A percentile compares a stretch with the other conserved stretches of the same genome.
Conservation (phyloP, 2,888 invertebrate species). For the Drosophila phalerata region DNA sequence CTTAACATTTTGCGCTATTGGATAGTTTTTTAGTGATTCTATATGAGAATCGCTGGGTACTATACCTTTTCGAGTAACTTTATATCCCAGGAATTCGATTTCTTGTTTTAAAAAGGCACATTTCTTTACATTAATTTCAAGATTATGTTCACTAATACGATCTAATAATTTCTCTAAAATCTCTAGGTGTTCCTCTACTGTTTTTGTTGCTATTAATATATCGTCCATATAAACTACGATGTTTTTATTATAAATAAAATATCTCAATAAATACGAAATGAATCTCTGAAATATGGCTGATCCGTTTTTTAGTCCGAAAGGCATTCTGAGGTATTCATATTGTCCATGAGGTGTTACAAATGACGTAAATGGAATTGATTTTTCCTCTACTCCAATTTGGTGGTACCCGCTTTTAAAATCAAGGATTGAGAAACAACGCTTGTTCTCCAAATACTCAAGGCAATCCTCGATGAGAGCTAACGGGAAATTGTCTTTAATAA, state of each 20-base stretch:
- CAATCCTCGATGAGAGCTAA: constrained; percentile 12
- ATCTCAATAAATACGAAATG: background rate
- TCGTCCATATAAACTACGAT: constrained; percentile 1
- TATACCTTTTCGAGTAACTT: background rate
- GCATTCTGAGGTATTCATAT: background rate
- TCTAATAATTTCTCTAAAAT: background rate
- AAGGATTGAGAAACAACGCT: background rate
- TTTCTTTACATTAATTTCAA: no score
- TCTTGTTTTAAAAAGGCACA: background rate
- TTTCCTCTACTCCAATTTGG: constrained; percentile 7
- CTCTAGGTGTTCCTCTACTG: no score
- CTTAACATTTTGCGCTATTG: background rate
- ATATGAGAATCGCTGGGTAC: background rate
- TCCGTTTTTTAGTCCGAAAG: background rate
- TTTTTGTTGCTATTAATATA: background rate
- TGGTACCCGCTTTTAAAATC: constrained; percentile 14
- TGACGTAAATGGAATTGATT: background rate
- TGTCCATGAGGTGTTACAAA: constrained; percentile 5
- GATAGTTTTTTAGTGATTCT: background rate
- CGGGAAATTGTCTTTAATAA: constrained; percentile 10
- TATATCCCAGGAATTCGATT: background rate
- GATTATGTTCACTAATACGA: constrained; percentile 2
- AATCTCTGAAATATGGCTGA: constrained; percentile 3
- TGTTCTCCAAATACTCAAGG: background rate
- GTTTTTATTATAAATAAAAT: background rate